Base-by-base conservation (phyloP, 1,140 invertebrate species). In the Atta colombica region DNA sequence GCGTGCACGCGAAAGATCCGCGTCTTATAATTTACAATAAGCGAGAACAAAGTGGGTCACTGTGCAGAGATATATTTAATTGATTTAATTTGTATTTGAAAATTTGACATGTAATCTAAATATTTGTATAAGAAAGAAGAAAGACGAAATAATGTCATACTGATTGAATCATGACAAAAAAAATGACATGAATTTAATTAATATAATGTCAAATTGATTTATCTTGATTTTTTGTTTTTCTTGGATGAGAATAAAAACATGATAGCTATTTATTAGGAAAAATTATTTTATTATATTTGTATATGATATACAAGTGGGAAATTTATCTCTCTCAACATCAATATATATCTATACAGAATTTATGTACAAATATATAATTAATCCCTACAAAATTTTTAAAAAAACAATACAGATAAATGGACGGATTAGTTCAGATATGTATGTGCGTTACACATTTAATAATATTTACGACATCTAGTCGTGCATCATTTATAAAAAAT, bases 11-110 rank as follows among this genome's bases (percentile, higher is more conserved):
- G 77, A 61, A 35, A 65, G 31, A 87, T 39, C 63, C 16, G 55
- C 28, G 31, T 74, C 84, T 80, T 65, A 55, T 87, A 84, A 90
- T 77, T 90, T 51, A 85, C 77, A 14, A 82, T 75, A 49, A 77
- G 51, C 18, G 71, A 82, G 74, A 82, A 35, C 72, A 75, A 89
- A 82, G 80, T 89, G 18, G 88, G 88, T 89, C 77, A 89, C 51
- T 45, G 16, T 16, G 28, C n/a, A 28, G 2, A 74, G 7, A 7
- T 18, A n/a, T 18, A 8, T 21, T 31, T 84, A 84, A 84, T 63
- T 72, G 35, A 51, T n/a, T 74, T 31, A 58, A 74, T 61, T 58
- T 49, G 7, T 6, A 10, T 21, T 31, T 21, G 21, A 74, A 25
- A 14, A 74, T 82, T 28, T 60, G 18, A 58, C 51, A 21, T 8